Evolutionary conservation across 2,888 invertebrate species (phyloP), one percentile per base, ranked within the genome.

Genomic region (Nomada flava): DNA sequence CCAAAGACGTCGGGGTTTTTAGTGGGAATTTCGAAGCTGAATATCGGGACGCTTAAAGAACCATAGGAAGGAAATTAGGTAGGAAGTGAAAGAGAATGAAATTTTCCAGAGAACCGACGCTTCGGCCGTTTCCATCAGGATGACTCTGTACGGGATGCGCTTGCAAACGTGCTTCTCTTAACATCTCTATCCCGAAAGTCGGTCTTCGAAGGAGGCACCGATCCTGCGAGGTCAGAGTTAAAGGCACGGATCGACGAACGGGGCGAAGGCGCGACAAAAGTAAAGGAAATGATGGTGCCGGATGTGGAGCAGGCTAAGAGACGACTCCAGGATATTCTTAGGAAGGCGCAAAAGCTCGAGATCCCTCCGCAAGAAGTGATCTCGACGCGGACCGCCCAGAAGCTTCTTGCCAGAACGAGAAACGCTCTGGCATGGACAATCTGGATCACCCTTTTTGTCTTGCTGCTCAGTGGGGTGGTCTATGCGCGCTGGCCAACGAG

Each of bases 401-500:
- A 91, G 85, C 86, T 92, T 23, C 89, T 92, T 68, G 90, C 90
- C 63, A 90, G 90, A 73, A 90, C 92, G 77, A 91, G 89, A 75
- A 92, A 91, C 63, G 84, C 87, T 20, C 76, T 91, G 60, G 89
- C 90, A 20, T 90, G 92, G 92, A 85, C 89, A 57, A 85, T 92
- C 82, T 90, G 91, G 87, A 84, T 91, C 67, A 89, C 87, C 55
- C 88, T 89, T 64, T 91, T 92, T 86, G 74, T 92, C 50, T 44
- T 92, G 50, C 71, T 91, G 36, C 89, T 92, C 29, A 89, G 87
- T 77, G 88, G 87, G 9, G 85, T 91, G 81, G 89, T 92, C 67
- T 92, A 92, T 77, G 88, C 90, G 5, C 91, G 90, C 26, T 92
- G 92, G 92, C 91, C 93, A 1, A 91, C 91, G 86, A 76, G 82